Conservation (phyloP, 1,140 invertebrate species). For the Pseudomyrmex dendroicus region DNA sequence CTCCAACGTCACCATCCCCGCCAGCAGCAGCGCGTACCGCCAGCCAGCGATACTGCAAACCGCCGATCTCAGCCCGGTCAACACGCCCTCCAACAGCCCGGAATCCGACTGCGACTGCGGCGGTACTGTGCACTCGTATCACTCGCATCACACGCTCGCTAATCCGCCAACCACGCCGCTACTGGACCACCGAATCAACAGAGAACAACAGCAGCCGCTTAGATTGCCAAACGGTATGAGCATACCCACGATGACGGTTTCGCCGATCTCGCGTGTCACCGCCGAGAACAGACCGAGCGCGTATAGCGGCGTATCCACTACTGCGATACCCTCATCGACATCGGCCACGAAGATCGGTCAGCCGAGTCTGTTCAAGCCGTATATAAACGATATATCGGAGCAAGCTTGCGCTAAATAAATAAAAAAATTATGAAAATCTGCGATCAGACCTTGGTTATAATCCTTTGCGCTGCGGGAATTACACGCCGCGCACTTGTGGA, state of each 20-base stretch:
- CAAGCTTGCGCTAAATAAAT: neutral
- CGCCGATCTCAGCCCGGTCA: constrained; percentile 73
- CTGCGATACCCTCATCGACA: constrained; percentile 14
- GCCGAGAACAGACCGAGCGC: constrained; percentile 65
- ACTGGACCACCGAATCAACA: constrained; percentile 28
- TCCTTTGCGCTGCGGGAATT: too few relatives aligned
- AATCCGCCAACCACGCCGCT: constrained; percentile 59
- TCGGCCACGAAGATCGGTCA: constrained; percentile 82
- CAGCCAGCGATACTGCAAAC: constrained; percentile 17
- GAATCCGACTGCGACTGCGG: neutral
- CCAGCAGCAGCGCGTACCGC: constrained; percentile 20
- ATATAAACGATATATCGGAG: constrained; percentile 86
- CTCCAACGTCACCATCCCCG: constrained; percentile 32
- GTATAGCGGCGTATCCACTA: constrained; percentile 45
- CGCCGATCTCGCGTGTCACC: constrained; percentile 44
- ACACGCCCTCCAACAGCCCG: constrained; percentile 78
- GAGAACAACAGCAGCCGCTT: constrained; percentile 36
- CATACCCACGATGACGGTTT: constrained; percentile 64
- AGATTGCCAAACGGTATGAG: constrained; percentile 60
- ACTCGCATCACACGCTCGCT: constrained; percentile 33
- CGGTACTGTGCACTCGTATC: constrained; percentile 69
- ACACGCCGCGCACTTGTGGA: too few relatives aligned
- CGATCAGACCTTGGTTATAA: too few relatives aligned
- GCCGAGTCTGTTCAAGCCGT: constrained; percentile 89
- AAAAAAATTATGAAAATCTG: neutral